These are phyloP conservation scores for Dufourea novaeangliae DNA, from an alignment of 1,140 invertebrate species.

Conservation along the genomic window DNA sequence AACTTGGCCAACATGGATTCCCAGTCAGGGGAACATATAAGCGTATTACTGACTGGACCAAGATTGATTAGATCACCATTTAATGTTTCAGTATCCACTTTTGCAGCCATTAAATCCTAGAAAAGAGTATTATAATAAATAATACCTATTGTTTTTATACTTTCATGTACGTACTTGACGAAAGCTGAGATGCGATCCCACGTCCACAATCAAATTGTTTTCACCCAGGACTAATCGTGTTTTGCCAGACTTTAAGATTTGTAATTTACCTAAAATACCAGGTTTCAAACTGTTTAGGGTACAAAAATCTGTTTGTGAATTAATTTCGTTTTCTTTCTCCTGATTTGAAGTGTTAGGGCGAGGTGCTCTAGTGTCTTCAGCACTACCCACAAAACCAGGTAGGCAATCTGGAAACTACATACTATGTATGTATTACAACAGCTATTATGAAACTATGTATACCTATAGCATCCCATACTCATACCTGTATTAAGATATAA, in stretches of 20 bases:
- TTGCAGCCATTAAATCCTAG: conserved; percentile 78
- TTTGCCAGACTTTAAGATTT: conserved; percentile 77
- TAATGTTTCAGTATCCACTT: conserved; percentile 70
- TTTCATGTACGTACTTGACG: conserved; percentile 69
- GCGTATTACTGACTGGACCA: conserved; percentile 70
- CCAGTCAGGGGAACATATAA: conserved; percentile 76
- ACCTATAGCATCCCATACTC: not conserved
- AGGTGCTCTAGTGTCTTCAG: conserved; percentile 53
- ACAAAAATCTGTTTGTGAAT: conserved; percentile 59
- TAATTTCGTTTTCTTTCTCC: conserved; percentile 48
- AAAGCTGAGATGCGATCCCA: conserved; percentile 71
- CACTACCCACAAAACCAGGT: conserved; percentile 67
- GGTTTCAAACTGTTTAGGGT: conserved; percentile 72
- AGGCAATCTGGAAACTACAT: conserved; percentile 77
- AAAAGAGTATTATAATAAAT: conserved; percentile 20
- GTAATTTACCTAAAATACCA: conserved; percentile 77
- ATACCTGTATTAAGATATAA: conserved; percentile 76
- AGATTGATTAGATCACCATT: conserved; percentile 76
- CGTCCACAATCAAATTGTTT: conserved; percentile 73
- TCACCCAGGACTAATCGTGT: conserved; percentile 74
- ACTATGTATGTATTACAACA: conserved; percentile 34
- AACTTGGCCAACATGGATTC: conserved; percentile 70
- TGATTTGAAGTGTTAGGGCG: conserved; percentile 31
- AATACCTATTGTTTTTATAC: not conserved
- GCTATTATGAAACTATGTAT: not conserved